These are phyloP conservation scores for Acrocyrtus sp. DNA, from an alignment of 2,888 invertebrate genomes.

Conservation along the genomic window DNA sequence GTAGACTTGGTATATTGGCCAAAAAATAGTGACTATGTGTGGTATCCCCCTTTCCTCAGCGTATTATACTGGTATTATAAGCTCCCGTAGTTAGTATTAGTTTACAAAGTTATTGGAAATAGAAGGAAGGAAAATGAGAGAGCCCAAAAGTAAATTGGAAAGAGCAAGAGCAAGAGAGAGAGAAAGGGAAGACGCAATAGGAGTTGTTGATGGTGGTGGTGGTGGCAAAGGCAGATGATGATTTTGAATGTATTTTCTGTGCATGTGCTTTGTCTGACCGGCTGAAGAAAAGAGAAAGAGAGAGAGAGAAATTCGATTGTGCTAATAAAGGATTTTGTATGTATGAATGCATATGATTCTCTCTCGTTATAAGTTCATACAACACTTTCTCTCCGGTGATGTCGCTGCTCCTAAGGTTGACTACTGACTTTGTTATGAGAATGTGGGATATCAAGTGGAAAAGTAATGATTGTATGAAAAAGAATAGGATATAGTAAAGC, in stretches of 20 bases:
- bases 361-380: background rate
- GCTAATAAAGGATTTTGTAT: conserved; percentile 31
- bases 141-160: conserved; percentile 3
- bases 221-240: conserved; percentile 3
- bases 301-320: conserved; percentile 37
- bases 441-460: conserved; percentile 20
- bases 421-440: background rate
- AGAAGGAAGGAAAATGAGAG: background rate
- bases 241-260: conserved; percentile 14
- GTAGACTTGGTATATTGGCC: no score
- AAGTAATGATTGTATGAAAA: conserved; percentile 13
- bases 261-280: background rate
- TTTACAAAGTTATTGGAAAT: conserved; percentile 12
- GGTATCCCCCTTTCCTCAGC: background rate
- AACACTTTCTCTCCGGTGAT: background rate
- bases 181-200: conserved; percentile 2
- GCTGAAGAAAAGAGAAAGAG: background rate
- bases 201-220: background rate
- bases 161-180: conserved; percentile 5
- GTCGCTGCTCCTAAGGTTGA: background rate
- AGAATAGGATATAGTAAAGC: no score
- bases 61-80: background rate
- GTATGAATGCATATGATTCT: conserved; percentile 15
- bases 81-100: background rate
- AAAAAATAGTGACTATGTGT: background rate